Conservation (phyloP, 1,140 invertebrate genomes). For the Hirudo medicinalis region DNA sequence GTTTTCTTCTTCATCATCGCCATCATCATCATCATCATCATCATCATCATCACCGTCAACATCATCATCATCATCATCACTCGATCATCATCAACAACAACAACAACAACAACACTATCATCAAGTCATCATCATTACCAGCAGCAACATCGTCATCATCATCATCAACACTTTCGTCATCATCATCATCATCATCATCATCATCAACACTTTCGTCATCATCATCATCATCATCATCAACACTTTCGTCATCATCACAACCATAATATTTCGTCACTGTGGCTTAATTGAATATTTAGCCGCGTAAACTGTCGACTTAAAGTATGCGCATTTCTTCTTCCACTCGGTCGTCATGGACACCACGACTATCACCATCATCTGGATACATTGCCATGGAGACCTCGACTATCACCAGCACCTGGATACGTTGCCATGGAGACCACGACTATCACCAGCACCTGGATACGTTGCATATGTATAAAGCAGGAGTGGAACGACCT, state of each 20-base stretch:
- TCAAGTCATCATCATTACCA: background rate
- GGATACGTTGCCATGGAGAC: background rate
- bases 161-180: background rate
- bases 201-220: background rate
- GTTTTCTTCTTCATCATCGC: background rate
- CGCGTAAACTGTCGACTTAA: background rate
- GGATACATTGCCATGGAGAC: background rate
- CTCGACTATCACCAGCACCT: background rate
- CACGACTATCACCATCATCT: background rate
- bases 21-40: background rate
- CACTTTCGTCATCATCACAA: background rate
- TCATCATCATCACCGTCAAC: background rate
- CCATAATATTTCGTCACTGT: background rate
- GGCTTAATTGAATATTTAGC: constrained; percentile 3
- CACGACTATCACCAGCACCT: background rate
- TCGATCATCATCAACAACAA: no score
- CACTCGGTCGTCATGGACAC: background rate
- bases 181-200: background rate
- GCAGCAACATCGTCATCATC: background rate
- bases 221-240: background rate
- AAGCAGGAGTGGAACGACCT: no score
- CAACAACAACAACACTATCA: no score
- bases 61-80: background rate
- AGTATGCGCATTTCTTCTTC: background rate
- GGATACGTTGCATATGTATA: no score